phyloP scores from a whole-genome alignment of 2,113 vertebrate species.

The Ammodytes marinus region DNA sequence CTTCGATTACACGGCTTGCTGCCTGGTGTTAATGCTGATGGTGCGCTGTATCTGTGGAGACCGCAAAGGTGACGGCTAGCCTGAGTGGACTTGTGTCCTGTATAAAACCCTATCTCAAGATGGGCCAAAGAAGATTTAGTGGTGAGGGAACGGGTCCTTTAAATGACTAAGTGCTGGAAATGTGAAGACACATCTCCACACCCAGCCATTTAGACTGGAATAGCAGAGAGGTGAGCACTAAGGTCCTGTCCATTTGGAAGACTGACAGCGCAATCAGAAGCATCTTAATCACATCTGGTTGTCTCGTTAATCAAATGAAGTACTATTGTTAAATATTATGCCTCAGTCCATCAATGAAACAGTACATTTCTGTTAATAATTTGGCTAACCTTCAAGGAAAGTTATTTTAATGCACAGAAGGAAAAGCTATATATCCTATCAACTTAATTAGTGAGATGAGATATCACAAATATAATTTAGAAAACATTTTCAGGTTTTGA shows the following conservation, averaged over 20 bases:
- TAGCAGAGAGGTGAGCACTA: slow-evolving; percentile 66
- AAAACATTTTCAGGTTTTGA: background rate
- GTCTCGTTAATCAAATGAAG: slow-evolving; percentile 82
- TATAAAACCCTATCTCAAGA: slow-evolving; percentile 69
- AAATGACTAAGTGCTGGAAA: slow-evolving; percentile 80
- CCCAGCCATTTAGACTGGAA: slow-evolving; percentile 76
- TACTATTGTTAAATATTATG: slow-evolving; percentile 76
- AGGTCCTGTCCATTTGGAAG: slow-evolving; percentile 83
- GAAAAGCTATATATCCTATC: slow-evolving; percentile 7
- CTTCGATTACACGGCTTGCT: slow-evolving; percentile 51
- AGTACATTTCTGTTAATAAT: slow-evolving; percentile 78
- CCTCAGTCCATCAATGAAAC: slow-evolving; percentile 65
- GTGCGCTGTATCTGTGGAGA: slow-evolving; percentile 45
- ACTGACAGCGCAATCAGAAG: slow-evolving; percentile 83
- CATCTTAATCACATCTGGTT: slow-evolving; percentile 80
- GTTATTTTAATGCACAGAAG: slow-evolving; percentile 43
- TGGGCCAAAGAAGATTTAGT: slow-evolving; percentile 79
- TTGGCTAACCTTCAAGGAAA: slow-evolving; percentile 83
- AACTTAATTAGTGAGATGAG: background rate
- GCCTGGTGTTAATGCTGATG: slow-evolving; percentile 70
- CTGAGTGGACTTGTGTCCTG: slow-evolving; percentile 73
- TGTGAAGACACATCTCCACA: slow-evolving; percentile 68
- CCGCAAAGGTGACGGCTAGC: slow-evolving; percentile 73
- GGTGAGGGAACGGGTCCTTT: slow-evolving; percentile 72
- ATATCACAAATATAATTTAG: background rate